Evolutionary conservation across 2,888 invertebrate species (phyloP).

Genomic region (Mantis religiosa): DNA sequence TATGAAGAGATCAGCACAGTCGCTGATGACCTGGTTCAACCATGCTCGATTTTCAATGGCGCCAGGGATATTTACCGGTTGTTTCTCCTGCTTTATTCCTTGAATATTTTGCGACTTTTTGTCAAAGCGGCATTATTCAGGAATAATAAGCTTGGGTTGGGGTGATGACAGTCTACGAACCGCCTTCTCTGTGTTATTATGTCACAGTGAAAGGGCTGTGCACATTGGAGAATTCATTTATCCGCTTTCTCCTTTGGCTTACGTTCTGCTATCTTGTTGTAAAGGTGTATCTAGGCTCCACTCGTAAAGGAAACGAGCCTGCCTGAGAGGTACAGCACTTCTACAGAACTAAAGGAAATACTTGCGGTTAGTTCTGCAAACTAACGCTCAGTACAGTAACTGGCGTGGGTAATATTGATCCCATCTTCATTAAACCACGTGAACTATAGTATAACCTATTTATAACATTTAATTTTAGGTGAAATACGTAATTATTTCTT

Average conservation of each 20-base stretch:
- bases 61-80: not conserved
- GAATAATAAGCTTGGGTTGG: not conserved
- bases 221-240: not conserved
- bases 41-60: too few species aligned
- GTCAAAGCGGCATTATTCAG: not conserved
- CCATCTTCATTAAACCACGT: too few species aligned
- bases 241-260: not conserved
- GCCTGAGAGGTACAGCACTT: not conserved
- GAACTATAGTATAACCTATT: too few species aligned
- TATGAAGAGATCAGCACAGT: too few species aligned
- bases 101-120: not conserved
- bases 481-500: too few species aligned
- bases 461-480: too few species aligned
- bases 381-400: too few species aligned
- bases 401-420: too few species aligned
- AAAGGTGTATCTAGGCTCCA: not conserved
- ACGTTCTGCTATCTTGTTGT: not conserved
- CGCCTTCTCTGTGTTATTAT: not conserved
- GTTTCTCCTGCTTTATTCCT: not conserved
- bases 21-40: too few species aligned
- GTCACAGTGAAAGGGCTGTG: not conserved
- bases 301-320: not conserved
- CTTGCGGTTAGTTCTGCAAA: too few species aligned
- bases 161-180: not conserved
- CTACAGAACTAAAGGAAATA: too few species aligned